Evolutionary conservation across 1,140 invertebrate genomes (phyloP).

Genomic region (Leguminivora glycinivorella): DNA sequence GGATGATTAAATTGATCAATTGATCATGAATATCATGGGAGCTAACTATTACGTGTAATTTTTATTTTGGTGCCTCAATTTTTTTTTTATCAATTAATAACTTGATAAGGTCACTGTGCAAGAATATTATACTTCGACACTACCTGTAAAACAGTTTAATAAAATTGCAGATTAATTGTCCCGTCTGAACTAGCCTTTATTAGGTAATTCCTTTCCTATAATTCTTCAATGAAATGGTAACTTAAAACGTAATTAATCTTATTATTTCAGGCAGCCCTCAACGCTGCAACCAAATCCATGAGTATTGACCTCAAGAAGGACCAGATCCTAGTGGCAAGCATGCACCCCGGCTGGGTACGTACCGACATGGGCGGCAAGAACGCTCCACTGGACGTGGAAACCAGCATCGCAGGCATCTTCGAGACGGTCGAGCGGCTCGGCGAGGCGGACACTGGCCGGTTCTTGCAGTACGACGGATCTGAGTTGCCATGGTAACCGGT

Average conservation of each 20-base stretch:
- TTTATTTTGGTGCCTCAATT: no score
- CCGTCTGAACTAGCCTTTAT: no score
- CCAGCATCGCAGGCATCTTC: slow-evolving; percentile 83
- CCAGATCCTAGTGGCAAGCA: slow-evolving; percentile 85
- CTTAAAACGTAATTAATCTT: neutral
- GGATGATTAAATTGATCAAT: no score
- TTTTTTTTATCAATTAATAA: no score
- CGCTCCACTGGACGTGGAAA: slow-evolving; percentile 85
- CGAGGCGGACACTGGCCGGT: slow-evolving; percentile 85
- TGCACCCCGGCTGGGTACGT: slow-evolving; percentile 95
- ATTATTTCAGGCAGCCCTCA: slow-evolving; percentile 87
- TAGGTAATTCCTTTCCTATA: no score
- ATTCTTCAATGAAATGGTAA: no score
- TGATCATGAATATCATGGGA: no score
- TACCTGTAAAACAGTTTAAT: no score
- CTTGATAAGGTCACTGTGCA: no score
- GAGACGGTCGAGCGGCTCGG: slow-evolving; percentile 81
- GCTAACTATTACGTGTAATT: no score
- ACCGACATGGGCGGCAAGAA: slow-evolving; percentile 92
- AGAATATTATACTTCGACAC: no score
- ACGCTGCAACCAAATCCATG: slow-evolving; percentile 92
- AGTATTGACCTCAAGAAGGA: slow-evolving; percentile 88
- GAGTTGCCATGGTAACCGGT: slow-evolving; percentile 85
- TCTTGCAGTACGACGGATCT: slow-evolving; percentile 88
- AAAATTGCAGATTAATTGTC: no score